Conservation (phyloP, 1,140 invertebrate species). For the Procambarus virginalis region DNA sequence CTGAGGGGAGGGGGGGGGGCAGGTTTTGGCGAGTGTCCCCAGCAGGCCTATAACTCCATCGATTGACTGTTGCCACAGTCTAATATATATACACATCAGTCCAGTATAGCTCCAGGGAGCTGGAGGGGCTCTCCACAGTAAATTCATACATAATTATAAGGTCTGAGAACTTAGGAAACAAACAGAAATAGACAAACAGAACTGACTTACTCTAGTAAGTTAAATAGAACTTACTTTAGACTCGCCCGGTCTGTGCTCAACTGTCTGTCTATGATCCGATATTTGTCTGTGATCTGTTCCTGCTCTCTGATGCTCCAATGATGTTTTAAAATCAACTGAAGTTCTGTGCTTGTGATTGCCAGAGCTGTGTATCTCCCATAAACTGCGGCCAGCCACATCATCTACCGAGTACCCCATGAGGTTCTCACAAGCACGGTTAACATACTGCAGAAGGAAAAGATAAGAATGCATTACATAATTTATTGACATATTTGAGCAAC, state of each 20-base stretch:
- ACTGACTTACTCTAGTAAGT: background rate
- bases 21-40: no score
- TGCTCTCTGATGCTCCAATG: conserved; percentile 20
- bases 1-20: no score
- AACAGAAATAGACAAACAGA: background rate
- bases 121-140: no score
- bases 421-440: conserved; percentile 86
- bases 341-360: conserved; percentile 9
- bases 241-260: conserved; percentile 20
- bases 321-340: conserved; percentile 33
- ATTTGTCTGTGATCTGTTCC: conserved; percentile 14
- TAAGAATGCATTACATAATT: no score
- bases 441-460: conserved; percentile 79
- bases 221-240: conserved; percentile 17
- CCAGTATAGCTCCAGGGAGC: no score
- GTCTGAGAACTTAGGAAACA: no score
- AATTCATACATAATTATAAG: no score
- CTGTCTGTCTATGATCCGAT: conserved; percentile 1
- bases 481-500: no score
- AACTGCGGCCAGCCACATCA: conserved; percentile 84
- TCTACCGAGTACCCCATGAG: conserved; percentile 83
- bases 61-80: no score
- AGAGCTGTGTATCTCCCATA: conserved; percentile 75
- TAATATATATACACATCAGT: no score
- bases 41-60: no score